Percentiles rank a stretch among this genome's conserved stretches.
phyloP scores from a whole-genome alignment of 2,888 invertebrate genomes.

The Tanypteryx hageni region DNA sequence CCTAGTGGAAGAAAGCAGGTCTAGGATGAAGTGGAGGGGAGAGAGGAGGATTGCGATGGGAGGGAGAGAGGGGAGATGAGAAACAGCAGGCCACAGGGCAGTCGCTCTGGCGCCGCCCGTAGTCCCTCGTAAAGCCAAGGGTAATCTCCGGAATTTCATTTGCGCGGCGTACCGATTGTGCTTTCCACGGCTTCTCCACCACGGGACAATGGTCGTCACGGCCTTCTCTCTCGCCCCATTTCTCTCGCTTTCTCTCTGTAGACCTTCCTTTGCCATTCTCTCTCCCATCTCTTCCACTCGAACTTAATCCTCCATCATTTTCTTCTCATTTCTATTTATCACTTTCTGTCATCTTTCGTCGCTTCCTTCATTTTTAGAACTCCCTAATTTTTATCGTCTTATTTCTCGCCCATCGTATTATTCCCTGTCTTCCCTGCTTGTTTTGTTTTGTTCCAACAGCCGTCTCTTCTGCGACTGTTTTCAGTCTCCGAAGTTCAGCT shows the following conservation, averaged over 20 bases:
- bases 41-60: slow-evolving; percentile 45
- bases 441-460: not conserved
- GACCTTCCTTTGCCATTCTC: not conserved
- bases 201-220: slow-evolving; percentile 26
- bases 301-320: not conserved
- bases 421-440: not conserved
- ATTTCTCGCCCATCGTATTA: not conserved
- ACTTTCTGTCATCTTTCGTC: not conserved
- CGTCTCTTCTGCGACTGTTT: too few relatives aligned
- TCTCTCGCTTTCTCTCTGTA: not conserved
- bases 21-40: slow-evolving; percentile 30
- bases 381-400: not conserved
- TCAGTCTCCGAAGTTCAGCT: too few relatives aligned
- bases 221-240: not conserved
- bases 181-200: slow-evolving; percentile 52
- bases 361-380: not conserved
- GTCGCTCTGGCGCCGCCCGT: slow-evolving; percentile 38
- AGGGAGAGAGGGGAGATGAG: not conserved
- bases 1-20: not conserved
- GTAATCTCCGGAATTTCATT: slow-evolving; percentile 63
- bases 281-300: not conserved
- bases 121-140: slow-evolving; percentile 54
- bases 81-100: not conserved
- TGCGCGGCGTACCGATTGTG: slow-evolving; percentile 53
- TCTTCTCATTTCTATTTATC: not conserved